Evolutionary conservation across 2,888 invertebrate species (phyloP), one percentile per base, ranked within the genome.

Genomic region (Diogma glabrata): DNA sequence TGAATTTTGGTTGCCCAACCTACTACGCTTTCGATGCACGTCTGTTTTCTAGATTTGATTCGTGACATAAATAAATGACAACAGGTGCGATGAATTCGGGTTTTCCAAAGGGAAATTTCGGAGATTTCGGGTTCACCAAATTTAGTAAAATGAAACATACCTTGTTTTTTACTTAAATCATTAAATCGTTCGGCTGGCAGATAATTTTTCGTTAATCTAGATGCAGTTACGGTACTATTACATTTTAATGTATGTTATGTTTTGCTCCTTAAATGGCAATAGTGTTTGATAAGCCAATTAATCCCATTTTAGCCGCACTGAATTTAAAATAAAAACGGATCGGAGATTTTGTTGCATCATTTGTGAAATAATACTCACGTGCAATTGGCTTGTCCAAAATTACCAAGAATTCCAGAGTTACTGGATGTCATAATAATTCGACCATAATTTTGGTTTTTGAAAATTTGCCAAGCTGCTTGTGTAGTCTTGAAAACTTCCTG

Each of bases 351-450:
- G n/a, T 22, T 33, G 12, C n/a, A 19, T 22, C 46, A 7, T 26
- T 38, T n/a, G n/a, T n/a, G n/a, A n/a, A n/a, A n/a, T n/a, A n/a
- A n/a, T n/a, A 70, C 69, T 59, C 71, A 79, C 73, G 82, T 78
- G 70, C 94, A 95, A 71, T 94, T 95, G 17, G 89, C 82, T 70
- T 95, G 94, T 1, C 94, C 94, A 67, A 94, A 94, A 72, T 93
- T 94, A 23, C 99, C 99, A 68, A 89, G 92, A 48, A 99, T 71
- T 5, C 96, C 99, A 49, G 96, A 87, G 63, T 92, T 89, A 56
- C 96, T 97, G 0, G 92, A 78, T 0, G 96, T 96, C 81, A 96
- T 87, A 55, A 99, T 87, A 55, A 99, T 76, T 57, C 93, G 81
- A 0, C 96, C 96, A 73, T 80, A 97, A 51, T 87, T 87, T 68